Evolutionary conservation across 2,888 invertebrate genomes (phyloP).

Genomic region (Dasysyrphus tricinctus): DNA sequence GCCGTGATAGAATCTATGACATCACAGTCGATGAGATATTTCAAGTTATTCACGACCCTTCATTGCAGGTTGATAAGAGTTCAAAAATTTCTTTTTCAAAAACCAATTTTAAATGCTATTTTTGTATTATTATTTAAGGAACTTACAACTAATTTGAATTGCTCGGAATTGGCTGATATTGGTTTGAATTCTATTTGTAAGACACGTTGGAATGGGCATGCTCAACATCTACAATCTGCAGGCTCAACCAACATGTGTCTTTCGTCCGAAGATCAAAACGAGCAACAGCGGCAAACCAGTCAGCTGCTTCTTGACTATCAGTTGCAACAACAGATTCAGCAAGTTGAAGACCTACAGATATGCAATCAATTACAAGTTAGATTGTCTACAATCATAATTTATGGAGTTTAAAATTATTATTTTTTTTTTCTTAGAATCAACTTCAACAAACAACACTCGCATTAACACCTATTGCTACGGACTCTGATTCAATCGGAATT

Average conservation of each 20-base stretch:
- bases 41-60: constrained; percentile 82
- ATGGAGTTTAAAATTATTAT: background rate
- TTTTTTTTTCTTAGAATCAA: constrained; percentile 76
- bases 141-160: constrained; percentile 82
- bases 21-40: constrained; percentile 83
- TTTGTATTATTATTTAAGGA: constrained; percentile 78
- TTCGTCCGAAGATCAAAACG: constrained; percentile 79
- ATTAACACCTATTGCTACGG: constrained; percentile 81
- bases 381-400: background rate
- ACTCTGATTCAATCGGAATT: constrained; percentile 77
- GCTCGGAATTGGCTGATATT: constrained; percentile 82
- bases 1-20: constrained; percentile 81
- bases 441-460: constrained; percentile 82
- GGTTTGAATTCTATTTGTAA: constrained; percentile 83
- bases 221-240: constrained; percentile 79
- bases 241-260: constrained; percentile 77
- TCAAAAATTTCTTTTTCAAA: background rate
- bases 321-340: constrained; percentile 83
- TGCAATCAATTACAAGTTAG: constrained; percentile 82
- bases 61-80: constrained; percentile 78
- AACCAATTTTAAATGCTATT: background rate
- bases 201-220: constrained; percentile 82
- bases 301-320: constrained; percentile 82
- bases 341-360: constrained; percentile 83
- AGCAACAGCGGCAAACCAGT: constrained; percentile 81